Evolutionary conservation across 2,113 vertebrate genomes (phyloP).

Genomic region (Myrmecobius fasciatus): DNA sequence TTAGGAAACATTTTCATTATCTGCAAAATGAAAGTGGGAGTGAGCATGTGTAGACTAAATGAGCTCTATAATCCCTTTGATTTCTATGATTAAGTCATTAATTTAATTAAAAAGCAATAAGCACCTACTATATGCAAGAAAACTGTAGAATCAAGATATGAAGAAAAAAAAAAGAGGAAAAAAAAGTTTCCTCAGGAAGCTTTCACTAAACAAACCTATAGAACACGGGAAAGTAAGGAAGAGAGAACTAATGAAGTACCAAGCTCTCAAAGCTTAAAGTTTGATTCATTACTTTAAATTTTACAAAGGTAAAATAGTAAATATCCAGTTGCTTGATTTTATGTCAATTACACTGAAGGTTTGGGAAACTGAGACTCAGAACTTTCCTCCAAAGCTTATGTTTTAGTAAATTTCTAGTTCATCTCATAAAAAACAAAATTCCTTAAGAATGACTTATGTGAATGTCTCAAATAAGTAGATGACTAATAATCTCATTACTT

Average conservation of each 20-base stretch:
- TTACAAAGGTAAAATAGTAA: background rate
- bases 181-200: background rate
- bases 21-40: background rate
- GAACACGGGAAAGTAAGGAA: background rate
- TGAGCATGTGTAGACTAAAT: background rate
- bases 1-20: background rate
- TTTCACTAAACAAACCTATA: background rate
- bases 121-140: background rate
- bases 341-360: conserved; percentile 48
- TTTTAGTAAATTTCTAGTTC: conserved; percentile 20
- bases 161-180: background rate
- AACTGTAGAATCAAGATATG: background rate
- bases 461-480: conserved; percentile 49
- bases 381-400: conserved; percentile 20
- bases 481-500: conserved; percentile 49
- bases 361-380: conserved; percentile 8
- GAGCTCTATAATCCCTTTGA: background rate
- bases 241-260: background rate
- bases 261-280: background rate
- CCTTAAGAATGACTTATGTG: conserved; percentile 14
- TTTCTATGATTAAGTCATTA: background rate
- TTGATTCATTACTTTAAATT: background rate
- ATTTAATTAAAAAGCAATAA: background rate
- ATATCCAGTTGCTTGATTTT: background rate
- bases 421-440: conserved; percentile 7